Base-by-base conservation (phyloP, 2,113 vertebrate genomes). In the Rhipidura dahli region DNA sequence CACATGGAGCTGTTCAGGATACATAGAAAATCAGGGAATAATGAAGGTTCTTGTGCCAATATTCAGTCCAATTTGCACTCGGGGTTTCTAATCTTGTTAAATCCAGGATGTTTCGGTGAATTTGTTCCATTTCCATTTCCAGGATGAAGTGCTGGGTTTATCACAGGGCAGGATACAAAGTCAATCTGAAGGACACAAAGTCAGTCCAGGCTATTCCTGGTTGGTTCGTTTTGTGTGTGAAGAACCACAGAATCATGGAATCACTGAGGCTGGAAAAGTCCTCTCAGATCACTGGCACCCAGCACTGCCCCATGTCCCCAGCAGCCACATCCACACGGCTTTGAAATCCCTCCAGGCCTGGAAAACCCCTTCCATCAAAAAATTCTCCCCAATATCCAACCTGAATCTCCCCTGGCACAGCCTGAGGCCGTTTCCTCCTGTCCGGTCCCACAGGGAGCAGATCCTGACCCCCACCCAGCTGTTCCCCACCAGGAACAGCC, bases 351-450 rank as follows among this genome's bases (percentile, higher is more conserved):
- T 16, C 44, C 49, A 59, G 40, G 5, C 13, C 19, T 10, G 49
- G 22, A 42, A 42, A 64, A 21, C 10, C 8, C 18, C 35, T 31
- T 6, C 0, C 1, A 1, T 4, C 15, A 26, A 7, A 2, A 15
- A 49, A 28, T 33, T 28, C 31, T 39, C 31, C 47, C 28, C 4
- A 14, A 11, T 6, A 57, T 14, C 19, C 65, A 23, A 22, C 21
- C 15, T 6, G 16, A 87, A 10, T 2, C 22, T 53, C 5, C 22
- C 21, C 10, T 45, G 22, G 22, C 0, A 1, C 31, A 44, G 3
- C 35, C 11, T 21, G 24, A 44, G 15, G 49, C 13, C 0, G 0
- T 39, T 60, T 28, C 18, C 66, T 69, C 44, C 31, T 2, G 3
- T 39, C 37, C 44, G 28, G 7, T 21, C 44, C 63, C 44, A 30